Conservation (phyloP, 2,113 vertebrate genomes). For the Athene cunicularia region DNA sequence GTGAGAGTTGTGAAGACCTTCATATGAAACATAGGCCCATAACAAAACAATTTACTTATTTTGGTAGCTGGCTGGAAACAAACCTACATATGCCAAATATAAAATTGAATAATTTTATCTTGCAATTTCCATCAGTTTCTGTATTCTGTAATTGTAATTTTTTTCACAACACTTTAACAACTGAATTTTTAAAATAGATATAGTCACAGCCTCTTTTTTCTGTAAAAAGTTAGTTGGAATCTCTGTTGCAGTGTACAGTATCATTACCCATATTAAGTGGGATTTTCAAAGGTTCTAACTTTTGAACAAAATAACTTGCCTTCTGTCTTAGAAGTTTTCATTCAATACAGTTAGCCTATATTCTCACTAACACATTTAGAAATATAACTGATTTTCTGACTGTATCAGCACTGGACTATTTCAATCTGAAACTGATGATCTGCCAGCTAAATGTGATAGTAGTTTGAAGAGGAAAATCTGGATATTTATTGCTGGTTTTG, state of each 20-base stretch:
- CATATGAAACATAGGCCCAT: neutral
- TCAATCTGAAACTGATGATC: neutral
- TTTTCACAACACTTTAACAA: neutral
- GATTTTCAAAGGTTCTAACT: neutral
- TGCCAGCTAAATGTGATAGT: neutral
- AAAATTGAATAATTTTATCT: constrained; percentile 26
- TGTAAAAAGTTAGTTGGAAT: neutral
- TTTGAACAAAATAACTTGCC: neutral
- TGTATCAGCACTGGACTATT: neutral
- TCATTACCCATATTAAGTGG: neutral
- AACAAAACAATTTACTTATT: constrained; percentile 19
- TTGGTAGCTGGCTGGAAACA: constrained; percentile 30
- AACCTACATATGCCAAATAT: neutral
- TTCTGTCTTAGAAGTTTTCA: neutral
- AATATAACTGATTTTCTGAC: neutral
- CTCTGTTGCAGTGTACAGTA: neutral
- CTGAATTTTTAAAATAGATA: constrained; percentile 14
- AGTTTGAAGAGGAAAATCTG: neutral
- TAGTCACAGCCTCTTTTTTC: neutral
- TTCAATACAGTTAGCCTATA: neutral
- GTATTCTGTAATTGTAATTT: neutral
- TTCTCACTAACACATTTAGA: neutral
- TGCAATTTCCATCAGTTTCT: constrained; percentile 7
- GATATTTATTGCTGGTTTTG: neutral
- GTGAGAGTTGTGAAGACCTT: neutral